These are phyloP conservation scores for Rhingia campestris DNA, from an alignment of 2,888 invertebrate genomes.

Conservation along the genomic window DNA sequence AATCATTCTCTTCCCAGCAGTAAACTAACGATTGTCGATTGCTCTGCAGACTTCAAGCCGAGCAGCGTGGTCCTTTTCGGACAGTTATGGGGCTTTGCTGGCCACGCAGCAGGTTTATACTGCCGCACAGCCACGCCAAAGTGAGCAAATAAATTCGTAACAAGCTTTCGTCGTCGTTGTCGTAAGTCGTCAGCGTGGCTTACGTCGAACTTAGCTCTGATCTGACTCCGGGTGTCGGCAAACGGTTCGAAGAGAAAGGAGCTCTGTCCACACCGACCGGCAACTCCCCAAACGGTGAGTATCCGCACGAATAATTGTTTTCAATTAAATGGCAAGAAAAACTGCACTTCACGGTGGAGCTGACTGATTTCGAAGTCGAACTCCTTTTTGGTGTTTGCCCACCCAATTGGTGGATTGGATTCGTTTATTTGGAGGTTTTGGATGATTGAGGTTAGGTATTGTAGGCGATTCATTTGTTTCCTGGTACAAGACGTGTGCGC, in stretches of 20 bases:
- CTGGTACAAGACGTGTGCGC: no score
- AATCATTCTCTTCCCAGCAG: conserved; percentile 61
- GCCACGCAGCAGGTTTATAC: conserved; percentile 37
- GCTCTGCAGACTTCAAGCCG: not conserved
- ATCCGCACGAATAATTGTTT: conserved; percentile 31
- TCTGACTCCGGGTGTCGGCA: conserved; percentile 1
- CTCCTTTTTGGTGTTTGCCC: conserved; percentile 13
- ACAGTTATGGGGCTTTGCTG: conserved; percentile 19
- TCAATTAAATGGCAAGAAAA: conserved; percentile 34
- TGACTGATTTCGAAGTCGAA: conserved; percentile 40
- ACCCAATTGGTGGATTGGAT: not conserved
- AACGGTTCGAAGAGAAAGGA: conserved; percentile 51
- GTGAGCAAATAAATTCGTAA: conserved; percentile 43
- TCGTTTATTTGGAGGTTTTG: no score
- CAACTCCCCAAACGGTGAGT: conserved; percentile 41
- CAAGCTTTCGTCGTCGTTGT: conserved; percentile 35
- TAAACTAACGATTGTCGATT: conserved; percentile 53
- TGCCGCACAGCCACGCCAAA: not conserved
- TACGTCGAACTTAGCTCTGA: conserved; percentile 24
- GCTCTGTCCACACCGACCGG: not conserved
- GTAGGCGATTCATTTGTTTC: no score
- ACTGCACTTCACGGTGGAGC: conserved; percentile 8
- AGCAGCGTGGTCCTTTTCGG: conserved; percentile 42
- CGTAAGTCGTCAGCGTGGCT: conserved; percentile 11
- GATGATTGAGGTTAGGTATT: no score